These are phyloP conservation scores for Panopea generosa DNA, from an alignment of 2,888 invertebrate genomes.

Conservation along the genomic window DNA sequence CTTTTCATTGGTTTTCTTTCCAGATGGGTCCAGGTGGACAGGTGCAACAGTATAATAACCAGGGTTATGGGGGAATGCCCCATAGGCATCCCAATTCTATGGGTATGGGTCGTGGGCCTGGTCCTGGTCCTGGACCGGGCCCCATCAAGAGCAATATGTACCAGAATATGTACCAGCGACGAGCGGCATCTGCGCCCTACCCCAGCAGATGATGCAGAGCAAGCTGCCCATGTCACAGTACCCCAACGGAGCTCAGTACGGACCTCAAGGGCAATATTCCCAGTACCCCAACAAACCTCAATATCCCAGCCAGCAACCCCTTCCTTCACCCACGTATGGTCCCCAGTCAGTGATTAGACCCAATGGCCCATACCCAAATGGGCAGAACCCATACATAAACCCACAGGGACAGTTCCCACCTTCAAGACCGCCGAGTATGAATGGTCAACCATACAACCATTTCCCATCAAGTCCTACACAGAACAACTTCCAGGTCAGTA, in stretches of 20 bases:
- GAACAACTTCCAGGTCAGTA: conserved; percentile 72
- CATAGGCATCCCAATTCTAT: conserved; percentile 87
- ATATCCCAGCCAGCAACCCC: conserved; percentile 82
- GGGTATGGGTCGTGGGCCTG: conserved; percentile 77
- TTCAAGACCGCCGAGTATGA: conserved; percentile 64
- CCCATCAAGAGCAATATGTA: conserved; percentile 66
- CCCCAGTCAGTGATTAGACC: conserved; percentile 77
- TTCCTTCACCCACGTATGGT: conserved; percentile 81
- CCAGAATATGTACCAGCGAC: conserved; percentile 78
- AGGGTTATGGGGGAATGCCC: conserved; percentile 78
- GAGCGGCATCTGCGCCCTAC: conserved; percentile 91
- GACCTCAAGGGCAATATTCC: conserved; percentile 68
- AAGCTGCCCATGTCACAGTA: conserved; percentile 65
- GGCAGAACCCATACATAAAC: conserved; percentile 79
- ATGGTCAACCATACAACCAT: conserved; percentile 70
- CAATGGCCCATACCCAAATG: conserved; percentile 78
- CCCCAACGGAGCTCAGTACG: conserved; percentile 75
- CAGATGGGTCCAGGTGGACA: conserved; percentile 76
- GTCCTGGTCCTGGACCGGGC: conserved; percentile 70
- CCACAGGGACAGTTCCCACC: conserved; percentile 72
- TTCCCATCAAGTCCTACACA: conserved; percentile 65
- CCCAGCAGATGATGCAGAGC: conserved; percentile 90
- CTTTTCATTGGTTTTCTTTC: conserved; percentile 15
- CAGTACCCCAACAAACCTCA: conserved; percentile 79
- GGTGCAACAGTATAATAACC: conserved; percentile 78